Percentiles rank a stretch among this genome's conserved stretches.
These are phyloP conservation scores for Hippocampus kuda DNA, from an alignment of 2,797 vertebrate genomes.

Conservation along the genomic window DNA sequence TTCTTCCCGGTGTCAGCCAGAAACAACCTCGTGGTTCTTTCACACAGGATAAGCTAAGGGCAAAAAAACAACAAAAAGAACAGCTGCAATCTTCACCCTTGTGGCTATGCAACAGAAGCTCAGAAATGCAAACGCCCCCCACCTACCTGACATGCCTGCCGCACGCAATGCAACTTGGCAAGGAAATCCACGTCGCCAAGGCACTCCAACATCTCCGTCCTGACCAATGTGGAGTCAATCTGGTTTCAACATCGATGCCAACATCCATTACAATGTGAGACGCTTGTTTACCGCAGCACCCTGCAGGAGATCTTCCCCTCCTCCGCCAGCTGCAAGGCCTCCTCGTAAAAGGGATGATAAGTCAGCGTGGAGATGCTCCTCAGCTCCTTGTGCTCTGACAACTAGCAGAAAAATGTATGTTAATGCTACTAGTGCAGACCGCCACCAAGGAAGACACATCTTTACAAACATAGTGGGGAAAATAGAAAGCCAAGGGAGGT, in stretches of 20 bases:
- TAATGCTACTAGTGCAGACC: neutral
- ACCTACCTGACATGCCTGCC: slow-evolving; percentile 90
- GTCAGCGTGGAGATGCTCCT: slow-evolving; percentile 62
- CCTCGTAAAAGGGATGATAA: slow-evolving; percentile 82
- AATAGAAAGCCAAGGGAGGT: neutral
- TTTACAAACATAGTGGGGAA: neutral
- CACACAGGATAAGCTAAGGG: slow-evolving; percentile 79
- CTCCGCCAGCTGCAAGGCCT: slow-evolving; percentile 86
- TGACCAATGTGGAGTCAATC: slow-evolving; percentile 30
- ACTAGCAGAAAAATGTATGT: slow-evolving; percentile 13
- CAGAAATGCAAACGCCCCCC: neutral
- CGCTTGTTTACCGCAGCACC: slow-evolving; percentile 72
- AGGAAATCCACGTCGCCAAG: slow-evolving; percentile 87
- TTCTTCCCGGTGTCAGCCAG: slow-evolving; percentile 87
- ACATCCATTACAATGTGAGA: neutral
- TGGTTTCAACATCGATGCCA: neutral
- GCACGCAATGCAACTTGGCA: slow-evolving; percentile 91
- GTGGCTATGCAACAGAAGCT: neutral
- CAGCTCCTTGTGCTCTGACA: slow-evolving; percentile 72
- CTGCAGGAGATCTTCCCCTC: slow-evolving; percentile 88
- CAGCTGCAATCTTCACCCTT: neutral
- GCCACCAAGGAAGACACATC: too few species aligned
- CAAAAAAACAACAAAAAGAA: neutral
- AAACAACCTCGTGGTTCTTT: slow-evolving; percentile 78
- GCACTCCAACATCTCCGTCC: slow-evolving; percentile 92